phyloP scores from a whole-genome alignment of 2,888 invertebrate species.

The Abscondita cerata region DNA sequence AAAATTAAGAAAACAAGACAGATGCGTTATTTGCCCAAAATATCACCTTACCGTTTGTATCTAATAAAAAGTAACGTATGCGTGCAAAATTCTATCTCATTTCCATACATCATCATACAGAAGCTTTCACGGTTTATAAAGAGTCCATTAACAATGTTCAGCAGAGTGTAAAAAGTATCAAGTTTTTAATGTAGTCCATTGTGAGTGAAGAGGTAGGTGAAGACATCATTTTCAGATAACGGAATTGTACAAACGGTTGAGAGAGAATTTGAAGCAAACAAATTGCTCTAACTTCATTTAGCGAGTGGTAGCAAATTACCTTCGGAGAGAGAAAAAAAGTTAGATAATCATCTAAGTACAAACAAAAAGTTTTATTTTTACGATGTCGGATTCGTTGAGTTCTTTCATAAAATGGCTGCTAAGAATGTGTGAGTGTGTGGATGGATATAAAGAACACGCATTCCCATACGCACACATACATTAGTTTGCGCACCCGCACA shows the following conservation, averaged over 20 bases:
- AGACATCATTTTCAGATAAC: slow-evolving; percentile 54
- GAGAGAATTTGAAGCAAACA: slow-evolving; percentile 23
- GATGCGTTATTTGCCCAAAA: slow-evolving; percentile 15
- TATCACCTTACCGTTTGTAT: slow-evolving; percentile 33
- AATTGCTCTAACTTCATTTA: slow-evolving; percentile 46
- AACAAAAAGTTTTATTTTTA: slow-evolving; percentile 8
- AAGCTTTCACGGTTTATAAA: slow-evolving; percentile 48
- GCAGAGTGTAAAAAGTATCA: slow-evolving; percentile 58
- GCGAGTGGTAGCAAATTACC: slow-evolving; percentile 41
- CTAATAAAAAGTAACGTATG: slow-evolving; percentile 31
- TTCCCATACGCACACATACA: slow-evolving; percentile 41
- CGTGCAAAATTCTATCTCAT: slow-evolving; percentile 37
- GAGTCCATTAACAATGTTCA: slow-evolving; percentile 58
- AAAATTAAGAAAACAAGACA: slow-evolving; percentile 1
- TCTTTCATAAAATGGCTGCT: slow-evolving; percentile 41
- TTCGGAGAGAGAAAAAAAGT: slow-evolving; percentile 35
- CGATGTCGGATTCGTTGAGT: slow-evolving; percentile 21
- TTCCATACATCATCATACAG: slow-evolving; percentile 45
- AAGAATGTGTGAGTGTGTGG: slow-evolving; percentile 31
- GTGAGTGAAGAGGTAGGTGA: slow-evolving; percentile 53
- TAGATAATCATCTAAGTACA: slow-evolving; percentile 23
- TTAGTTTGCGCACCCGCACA: slow-evolving; percentile 38
- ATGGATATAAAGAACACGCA: slow-evolving; percentile 32
- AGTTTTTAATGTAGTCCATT: slow-evolving; percentile 54
- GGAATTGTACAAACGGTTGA: slow-evolving; percentile 50